A percentile compares a stretch with the other conserved stretches of the same genome.
phyloP scores from a whole-genome alignment of 2,113 vertebrate genomes.

The Oreochromis niloticus region DNA sequence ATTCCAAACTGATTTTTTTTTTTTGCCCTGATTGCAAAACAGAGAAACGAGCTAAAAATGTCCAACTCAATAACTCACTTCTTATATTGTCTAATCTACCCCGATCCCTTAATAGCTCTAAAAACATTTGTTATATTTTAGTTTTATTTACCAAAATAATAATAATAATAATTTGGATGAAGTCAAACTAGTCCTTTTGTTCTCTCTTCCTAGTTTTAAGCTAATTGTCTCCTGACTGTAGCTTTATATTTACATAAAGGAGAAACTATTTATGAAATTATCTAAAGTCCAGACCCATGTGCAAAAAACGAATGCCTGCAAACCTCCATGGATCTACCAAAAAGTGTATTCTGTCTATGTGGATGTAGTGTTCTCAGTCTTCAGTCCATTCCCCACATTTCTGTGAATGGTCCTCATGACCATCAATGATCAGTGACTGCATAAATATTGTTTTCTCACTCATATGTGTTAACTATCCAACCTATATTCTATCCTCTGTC shows the following conservation, averaged over 20 bases:
- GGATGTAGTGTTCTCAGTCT: too few species aligned
- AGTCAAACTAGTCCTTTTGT: not conserved
- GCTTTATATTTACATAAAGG: too few species aligned
- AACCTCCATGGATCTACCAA: too few species aligned
- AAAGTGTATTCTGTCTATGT: too few species aligned
- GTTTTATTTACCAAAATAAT: not conserved
- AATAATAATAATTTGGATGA: not conserved
- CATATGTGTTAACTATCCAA: not conserved
- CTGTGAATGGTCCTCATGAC: too few species aligned
- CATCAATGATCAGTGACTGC: not conserved
- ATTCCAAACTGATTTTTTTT: not conserved
- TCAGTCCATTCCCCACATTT: too few species aligned
- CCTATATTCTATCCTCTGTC: not conserved
- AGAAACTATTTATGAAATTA: too few species aligned
- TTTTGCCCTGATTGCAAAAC: not conserved
- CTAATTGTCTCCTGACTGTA: too few species aligned
- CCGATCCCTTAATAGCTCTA: not conserved
- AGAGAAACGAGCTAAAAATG: not conserved
- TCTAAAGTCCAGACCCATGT: too few species aligned
- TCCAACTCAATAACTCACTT: not conserved
- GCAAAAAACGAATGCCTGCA: too few species aligned
- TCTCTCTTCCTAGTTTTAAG: too few species aligned
- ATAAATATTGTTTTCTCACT: not conserved
- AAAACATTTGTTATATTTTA: not conserved
- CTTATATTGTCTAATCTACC: not conserved